A percentile compares a stretch with the other conserved stretches of the same genome.
Evolutionary conservation across 1,140 invertebrate genomes (phyloP).

Genomic region (Camponotus pennsylvanicus): DNA sequence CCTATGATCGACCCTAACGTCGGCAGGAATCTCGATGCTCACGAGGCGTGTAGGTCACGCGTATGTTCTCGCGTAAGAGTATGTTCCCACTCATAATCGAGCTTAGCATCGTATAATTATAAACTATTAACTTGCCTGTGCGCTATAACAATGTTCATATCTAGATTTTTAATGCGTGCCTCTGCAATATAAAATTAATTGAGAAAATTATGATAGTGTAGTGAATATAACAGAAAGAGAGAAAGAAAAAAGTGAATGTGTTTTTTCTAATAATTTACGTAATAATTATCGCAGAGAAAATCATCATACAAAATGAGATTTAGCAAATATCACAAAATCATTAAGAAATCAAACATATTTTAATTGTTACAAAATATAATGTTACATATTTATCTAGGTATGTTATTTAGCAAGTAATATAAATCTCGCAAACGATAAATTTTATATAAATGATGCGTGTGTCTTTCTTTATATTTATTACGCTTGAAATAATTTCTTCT

Average conservation of each 20-base stretch:
- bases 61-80: slow-evolving; percentile 33
- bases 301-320: neutral
- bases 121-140: slow-evolving; percentile 50
- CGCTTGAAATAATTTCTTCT: neutral
- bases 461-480: neutral
- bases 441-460: neutral
- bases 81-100: slow-evolving; percentile 16
- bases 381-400: too few relatives aligned
- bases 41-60: slow-evolving; percentile 50
- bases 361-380: neutral
- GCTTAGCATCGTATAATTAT: slow-evolving; percentile 34
- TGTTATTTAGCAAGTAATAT: too few relatives aligned
- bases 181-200: slow-evolving; percentile 6
- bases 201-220: slow-evolving; percentile 4
- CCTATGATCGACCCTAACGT: slow-evolving; percentile 68
- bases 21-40: slow-evolving; percentile 60
- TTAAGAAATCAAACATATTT: slow-evolving; percentile 11
- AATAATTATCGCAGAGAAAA: neutral
- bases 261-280: neutral
- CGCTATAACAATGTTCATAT: neutral
- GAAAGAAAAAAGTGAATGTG: too few relatives aligned
- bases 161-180: slow-evolving; percentile 10
- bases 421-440: too few relatives aligned
- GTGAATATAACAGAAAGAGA: neutral
- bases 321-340: neutral